Percentiles rank a stretch among this genome's conserved stretches.
Conservation (phyloP, 2,888 invertebrate species). For the Diloba caeruleocephala region DNA sequence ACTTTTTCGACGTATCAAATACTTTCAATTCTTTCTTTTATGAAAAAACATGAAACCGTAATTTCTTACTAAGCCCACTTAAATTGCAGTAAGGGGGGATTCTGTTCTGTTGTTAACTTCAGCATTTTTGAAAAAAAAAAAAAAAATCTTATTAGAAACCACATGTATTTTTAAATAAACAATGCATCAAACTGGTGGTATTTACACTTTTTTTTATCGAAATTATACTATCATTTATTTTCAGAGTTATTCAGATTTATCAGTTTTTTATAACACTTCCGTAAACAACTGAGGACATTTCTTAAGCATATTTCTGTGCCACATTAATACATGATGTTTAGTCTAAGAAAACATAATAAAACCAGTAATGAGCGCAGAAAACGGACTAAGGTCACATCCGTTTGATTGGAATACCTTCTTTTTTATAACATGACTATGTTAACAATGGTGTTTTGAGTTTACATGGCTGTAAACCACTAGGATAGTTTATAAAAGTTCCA, state of each 20-base stretch:
- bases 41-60: too few species aligned
- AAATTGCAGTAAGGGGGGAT: too few species aligned
- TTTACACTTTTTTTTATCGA: neutral
- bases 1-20: too few species aligned
- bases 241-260: neutral
- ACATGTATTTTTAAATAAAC: too few species aligned
- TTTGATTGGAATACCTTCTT: conserved; percentile 25
- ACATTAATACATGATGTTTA: conserved; percentile 25
- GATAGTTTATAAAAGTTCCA: conserved; percentile 65
- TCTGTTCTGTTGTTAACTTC: too few species aligned
- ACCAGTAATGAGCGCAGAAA: conserved; percentile 21
- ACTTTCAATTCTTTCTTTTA: too few species aligned
- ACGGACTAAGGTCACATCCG: conserved; percentile 29
- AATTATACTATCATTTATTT: neutral
- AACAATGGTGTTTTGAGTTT: conserved; percentile 71
- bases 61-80: too few species aligned
- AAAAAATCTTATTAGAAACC: too few species aligned
- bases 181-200: too few species aligned
- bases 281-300: conserved; percentile 5
- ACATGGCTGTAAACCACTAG: conserved; percentile 27
- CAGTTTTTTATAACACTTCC: conserved; percentile 4
- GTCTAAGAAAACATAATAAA: conserved; percentile 36
- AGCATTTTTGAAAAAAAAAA: too few species aligned
- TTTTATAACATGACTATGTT: conserved; percentile 39
- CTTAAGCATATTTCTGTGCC: conserved; percentile 22